phyloP scores from a whole-genome alignment of 2,888 invertebrate species.

The Resseliella maxima region DNA sequence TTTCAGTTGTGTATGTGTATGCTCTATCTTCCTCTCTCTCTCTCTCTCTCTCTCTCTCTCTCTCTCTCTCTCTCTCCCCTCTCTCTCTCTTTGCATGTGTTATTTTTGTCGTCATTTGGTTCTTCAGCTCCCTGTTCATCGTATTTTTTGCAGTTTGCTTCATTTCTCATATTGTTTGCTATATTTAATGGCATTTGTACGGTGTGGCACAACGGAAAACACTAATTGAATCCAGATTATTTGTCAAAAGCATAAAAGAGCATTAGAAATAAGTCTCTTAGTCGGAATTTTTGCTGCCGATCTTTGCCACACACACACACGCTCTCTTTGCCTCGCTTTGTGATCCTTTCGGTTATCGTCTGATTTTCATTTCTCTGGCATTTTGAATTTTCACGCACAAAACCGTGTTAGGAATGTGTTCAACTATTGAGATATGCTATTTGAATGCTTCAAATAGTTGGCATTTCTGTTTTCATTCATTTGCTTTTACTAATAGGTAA shows the following conservation, averaged over 20 bases:
- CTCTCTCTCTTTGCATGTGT: not conserved
- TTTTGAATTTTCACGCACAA: not conserved
- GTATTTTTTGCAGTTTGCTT: too few relatives aligned
- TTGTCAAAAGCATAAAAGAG: not conserved
- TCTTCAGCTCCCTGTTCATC: too few relatives aligned
- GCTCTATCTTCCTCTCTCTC: not conserved
- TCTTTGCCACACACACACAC: too few relatives aligned
- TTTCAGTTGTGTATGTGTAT: not conserved
- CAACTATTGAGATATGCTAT: too few relatives aligned
- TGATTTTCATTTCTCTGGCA: not conserved
- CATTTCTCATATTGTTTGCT: not conserved
- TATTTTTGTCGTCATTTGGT: not conserved
- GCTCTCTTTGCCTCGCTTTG: not conserved
- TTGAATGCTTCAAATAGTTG: not conserved
- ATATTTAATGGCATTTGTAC: not conserved
- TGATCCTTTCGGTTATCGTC: too few relatives aligned
- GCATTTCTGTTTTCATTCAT: not conserved
- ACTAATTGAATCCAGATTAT: conserved; percentile 2
- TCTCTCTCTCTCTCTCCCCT: too few relatives aligned
- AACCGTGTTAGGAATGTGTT: not conserved
- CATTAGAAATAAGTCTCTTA: not conserved
- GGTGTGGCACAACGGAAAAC: not conserved
- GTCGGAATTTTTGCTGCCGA: too few relatives aligned
- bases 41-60: not conserved
- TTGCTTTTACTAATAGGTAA: too few relatives aligned